These are phyloP conservation scores for Galeopsomyia nigrocyanea DNA, from an alignment of 2,888 invertebrate genomes.

Conservation along the genomic window DNA sequence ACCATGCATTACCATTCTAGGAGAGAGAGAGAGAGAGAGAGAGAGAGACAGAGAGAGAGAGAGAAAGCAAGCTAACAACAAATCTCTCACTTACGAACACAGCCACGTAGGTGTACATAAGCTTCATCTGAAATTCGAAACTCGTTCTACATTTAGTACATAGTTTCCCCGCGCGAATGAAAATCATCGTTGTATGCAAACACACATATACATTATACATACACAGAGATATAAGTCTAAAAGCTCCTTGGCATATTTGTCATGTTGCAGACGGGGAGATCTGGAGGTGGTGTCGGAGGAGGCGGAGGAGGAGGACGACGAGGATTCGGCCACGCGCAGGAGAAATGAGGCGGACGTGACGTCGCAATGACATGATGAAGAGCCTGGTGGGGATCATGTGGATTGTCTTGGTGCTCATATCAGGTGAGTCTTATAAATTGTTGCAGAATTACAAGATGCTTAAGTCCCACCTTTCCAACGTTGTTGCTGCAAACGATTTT, in stretches of 20 bases:
- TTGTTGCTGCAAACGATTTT: no score
- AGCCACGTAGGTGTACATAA: no score
- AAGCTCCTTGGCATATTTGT: no score
- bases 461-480: no score
- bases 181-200: no score
- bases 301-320: not conserved
- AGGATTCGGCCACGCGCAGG: constrained; percentile 49
- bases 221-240: no score
- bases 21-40: not conserved
- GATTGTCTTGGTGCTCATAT: constrained; percentile 75
- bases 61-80: not conserved
- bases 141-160: no score
- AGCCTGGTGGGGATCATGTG: constrained; percentile 75
- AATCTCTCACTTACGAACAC: not conserved
- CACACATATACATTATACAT: no score
- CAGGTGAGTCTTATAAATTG: constrained; percentile 67
- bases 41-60: not conserved
- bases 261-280: no score
- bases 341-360: constrained; percentile 71
- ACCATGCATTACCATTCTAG: no score
- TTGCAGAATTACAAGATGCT: not conserved
- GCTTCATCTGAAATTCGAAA: no score
- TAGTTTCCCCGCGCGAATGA: no score
- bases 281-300: constrained; percentile 15
- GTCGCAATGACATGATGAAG: constrained; percentile 73